Evolutionary conservation across 2,888 invertebrate genomes (phyloP), one percentile per base, ranked within the genome.

Genomic region (Ryuthela nishihirai): DNA sequence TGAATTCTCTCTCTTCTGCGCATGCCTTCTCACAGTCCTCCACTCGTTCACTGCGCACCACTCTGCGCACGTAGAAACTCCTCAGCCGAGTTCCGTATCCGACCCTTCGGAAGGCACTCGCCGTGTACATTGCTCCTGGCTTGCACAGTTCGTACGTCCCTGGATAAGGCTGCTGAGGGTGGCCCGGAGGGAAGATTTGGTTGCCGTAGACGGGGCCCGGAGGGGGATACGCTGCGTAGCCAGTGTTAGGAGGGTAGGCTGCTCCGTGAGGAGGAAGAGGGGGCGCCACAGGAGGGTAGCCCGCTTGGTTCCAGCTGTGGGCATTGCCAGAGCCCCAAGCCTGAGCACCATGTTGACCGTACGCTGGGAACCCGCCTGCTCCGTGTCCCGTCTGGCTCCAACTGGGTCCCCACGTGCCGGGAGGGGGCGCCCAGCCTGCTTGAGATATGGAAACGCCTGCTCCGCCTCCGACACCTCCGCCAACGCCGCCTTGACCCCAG

Each of bases 11-110:
- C 29, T 84, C 83, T 70, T 88, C 87, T 35, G 84, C 81, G 73
- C 92, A 91, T 72, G 88, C 89, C 58, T 87, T 79, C 75, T 92
- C 88, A 73, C 92, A 93, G 61, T 88, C 85, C 1, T 83, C 81
- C 69, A 91, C 74, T 23, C 61, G 26, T 5, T 68, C 67, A 12
- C 64, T 67, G 25, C 65, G 47, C 1, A 67, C 62, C 12, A 67
- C 65, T 43, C 65, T 56, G 15, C 66, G 62, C 7, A 68, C 58
- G 48, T 67, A 67, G 36, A 63, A 65, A 21, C 60, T 64, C 35
- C 65, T 54, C 17, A 68, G 38, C 29, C 67, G 58, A 1, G 62
- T 48, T 20, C 67, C 65, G 24, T 61, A 65, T n/a, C 68, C 67
- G 6, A 68, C 60, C 34, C 64, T 50, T 18, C 56, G 44, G 46